A percentile compares a stretch with the other conserved stretches of the same genome.
Evolutionary conservation across 2,113 vertebrate species (phyloP).

Genomic region (Hemichromis elongatus): DNA sequence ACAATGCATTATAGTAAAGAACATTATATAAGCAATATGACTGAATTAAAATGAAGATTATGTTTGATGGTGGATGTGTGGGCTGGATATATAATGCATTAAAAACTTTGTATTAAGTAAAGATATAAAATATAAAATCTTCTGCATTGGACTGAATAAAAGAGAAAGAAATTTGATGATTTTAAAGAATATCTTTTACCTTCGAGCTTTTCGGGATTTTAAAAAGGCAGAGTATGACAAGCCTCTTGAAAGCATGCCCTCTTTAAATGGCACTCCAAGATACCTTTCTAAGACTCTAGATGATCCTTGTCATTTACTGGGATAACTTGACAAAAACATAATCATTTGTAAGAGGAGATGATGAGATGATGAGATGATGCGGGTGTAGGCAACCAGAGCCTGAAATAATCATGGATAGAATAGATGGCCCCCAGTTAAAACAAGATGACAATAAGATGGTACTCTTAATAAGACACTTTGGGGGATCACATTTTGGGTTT

Average conservation of each 20-base stretch:
- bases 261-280: constrained; percentile 34
- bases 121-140: background rate
- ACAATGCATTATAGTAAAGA: background rate
- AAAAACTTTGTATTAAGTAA: background rate
- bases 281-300: constrained; percentile 44
- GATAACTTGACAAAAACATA: constrained; percentile 33
- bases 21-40: background rate
- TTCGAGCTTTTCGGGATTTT: background rate
- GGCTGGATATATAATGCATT: background rate
- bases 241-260: constrained; percentile 29
- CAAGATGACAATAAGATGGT: constrained; percentile 34
- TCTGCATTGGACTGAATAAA: background rate
- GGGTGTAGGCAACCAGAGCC: background rate
- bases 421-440: constrained; percentile 9
- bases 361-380: constrained; percentile 25
- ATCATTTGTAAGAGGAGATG: constrained; percentile 33
- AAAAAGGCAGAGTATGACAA: background rate
- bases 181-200: background rate
- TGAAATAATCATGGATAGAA: constrained; percentile 63
- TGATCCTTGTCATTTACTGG: constrained; percentile 45
- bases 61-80: background rate
- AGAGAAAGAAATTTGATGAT: background rate
- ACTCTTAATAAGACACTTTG: constrained; percentile 15
- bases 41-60: background rate
- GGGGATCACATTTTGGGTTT: constrained; percentile 22